Conservation (phyloP, 2,888 invertebrate species). For the Griposia aprilina region DNA sequence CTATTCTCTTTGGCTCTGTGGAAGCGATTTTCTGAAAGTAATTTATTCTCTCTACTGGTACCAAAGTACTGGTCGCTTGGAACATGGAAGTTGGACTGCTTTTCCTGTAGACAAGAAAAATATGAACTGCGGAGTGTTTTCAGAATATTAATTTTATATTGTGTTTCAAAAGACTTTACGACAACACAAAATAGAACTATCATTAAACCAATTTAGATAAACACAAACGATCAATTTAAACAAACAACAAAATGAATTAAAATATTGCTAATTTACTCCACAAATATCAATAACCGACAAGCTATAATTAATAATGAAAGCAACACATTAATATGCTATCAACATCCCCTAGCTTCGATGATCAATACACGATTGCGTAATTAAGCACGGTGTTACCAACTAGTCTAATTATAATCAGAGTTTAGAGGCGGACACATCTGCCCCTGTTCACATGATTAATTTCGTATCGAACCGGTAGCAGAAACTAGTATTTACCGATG, state of each 20-base stretch:
- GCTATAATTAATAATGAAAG: conserved; percentile 35
- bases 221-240: not conserved
- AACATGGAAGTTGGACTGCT: conserved; percentile 10
- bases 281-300: conserved; percentile 33
- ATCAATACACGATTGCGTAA: conserved; percentile 65
- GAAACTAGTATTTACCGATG: conserved; percentile 43
- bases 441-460: conserved; percentile 55
- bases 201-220: not conserved
- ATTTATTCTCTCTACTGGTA: conserved; percentile 48
- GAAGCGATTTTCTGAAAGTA: conserved; percentile 53
- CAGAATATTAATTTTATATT: not conserved
- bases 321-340: conserved; percentile 63
- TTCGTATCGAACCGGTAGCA: conserved; percentile 41
- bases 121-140: not conserved
- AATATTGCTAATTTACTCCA: conserved; percentile 18
- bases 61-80: conserved; percentile 25
- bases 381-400: conserved; percentile 49
- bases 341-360: conserved; percentile 49
- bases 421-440: conserved; percentile 55
- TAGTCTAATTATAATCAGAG: conserved; percentile 51
- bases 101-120: conserved; percentile 9
- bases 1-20: conserved; percentile 51
- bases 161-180: not conserved
- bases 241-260: not conserved
- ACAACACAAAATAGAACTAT: not conserved